Evolutionary conservation across 2,888 invertebrate genomes (phyloP), one percentile per base, ranked within the genome.

Genomic region (Proisotoma minuta): DNA sequence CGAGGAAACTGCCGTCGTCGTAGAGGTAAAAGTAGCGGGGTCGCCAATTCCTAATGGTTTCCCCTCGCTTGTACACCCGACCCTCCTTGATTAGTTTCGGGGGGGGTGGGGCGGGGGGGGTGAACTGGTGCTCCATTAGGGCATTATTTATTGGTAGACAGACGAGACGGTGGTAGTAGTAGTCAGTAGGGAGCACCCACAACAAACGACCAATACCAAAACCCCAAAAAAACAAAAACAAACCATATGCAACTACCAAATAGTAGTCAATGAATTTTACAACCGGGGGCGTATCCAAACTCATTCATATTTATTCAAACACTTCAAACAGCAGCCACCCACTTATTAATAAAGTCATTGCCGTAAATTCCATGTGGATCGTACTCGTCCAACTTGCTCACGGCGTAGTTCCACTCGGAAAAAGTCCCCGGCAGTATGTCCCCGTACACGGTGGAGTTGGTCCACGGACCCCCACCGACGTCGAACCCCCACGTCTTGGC

Each of bases 11-110:
- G 20, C 99, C 99, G 83, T 99, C 91, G 76, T 91, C 89, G 75
- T 92, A 86, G 59, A 99, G 82, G 66, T 97, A 86, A 81, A 99
- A 99, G 81, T 98, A 99, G 71, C 98, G 85, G 70, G 91, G 86
- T 75, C 99, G 85, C 99, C 99, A 99, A 77, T 95, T 99, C 79
- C 93, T 92, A 75, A 99, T 97, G 80, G 98, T 98, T 80, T 99
- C 99, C 62, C 98, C 49, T 34, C 49, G n/a, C 26, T 50, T 34
- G 15, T 22, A 23, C 5, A 50, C 12, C n/a, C 18, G 48, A 12
- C 50, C 49, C 28, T 48, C 34, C 15, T 50, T 28, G 15, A 28
- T 22, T 1, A 34, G 20, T 22, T 24, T 2, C 4, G 26, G 18
- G 10, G 5, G 26, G n/a, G n/a, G n/a, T n/a, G n/a, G n/a, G n/a